Evolutionary conservation across 2,797 vertebrate genomes (phyloP).

Genomic region (Malacoraja senta): DNA sequence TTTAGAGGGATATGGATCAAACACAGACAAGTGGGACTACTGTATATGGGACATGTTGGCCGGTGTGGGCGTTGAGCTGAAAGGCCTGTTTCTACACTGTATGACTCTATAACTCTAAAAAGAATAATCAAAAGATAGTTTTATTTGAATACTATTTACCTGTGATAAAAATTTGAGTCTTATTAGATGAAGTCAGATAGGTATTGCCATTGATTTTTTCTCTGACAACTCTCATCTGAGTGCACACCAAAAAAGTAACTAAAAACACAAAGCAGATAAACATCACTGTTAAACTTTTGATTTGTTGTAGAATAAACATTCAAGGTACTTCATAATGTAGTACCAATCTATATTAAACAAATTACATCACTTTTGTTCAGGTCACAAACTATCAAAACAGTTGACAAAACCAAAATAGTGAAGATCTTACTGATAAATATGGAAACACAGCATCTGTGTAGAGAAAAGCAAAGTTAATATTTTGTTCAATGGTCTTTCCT

Average conservation of each 20-base stretch:
- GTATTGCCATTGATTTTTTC: neutral
- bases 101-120: neutral
- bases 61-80: too few relatives aligned
- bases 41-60: too few relatives aligned
- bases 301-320: neutral
- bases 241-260: constrained; percentile 36
- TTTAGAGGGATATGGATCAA: too few relatives aligned
- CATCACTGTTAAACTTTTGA: neutral
- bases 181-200: constrained; percentile 24
- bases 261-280: neutral
- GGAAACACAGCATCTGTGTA: too few relatives aligned
- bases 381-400: neutral
- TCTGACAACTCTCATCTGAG: constrained; percentile 27
- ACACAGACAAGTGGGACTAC: too few relatives aligned
- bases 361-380: neutral
- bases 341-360: neutral
- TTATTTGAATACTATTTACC: neutral
- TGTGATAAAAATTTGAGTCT: constrained; percentile 34
- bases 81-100: too few relatives aligned
- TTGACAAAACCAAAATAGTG: neutral
- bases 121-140: neutral
- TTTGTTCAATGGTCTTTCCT: too few relatives aligned
- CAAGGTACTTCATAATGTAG: neutral
- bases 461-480: too few relatives aligned
- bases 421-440: too few relatives aligned